Base-by-base conservation (phyloP, 2,888 invertebrate genomes). In the Slavum lentiscoides region DNA sequence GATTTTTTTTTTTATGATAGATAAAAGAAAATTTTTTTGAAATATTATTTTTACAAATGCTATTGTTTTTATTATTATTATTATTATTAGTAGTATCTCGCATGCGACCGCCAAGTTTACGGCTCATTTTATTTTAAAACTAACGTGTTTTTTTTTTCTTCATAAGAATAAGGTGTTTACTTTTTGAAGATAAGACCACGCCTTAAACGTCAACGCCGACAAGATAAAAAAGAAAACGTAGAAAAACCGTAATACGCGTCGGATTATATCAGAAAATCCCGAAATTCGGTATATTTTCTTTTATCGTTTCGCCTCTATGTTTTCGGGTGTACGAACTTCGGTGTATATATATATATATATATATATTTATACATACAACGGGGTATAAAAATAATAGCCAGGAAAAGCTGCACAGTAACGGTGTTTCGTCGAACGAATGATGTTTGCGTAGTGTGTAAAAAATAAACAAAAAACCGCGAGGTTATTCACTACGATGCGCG, bases 191-290 rank as follows among this genome's bases (percentile, higher is more conserved):
- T n/a, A 53, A 30, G 62, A 15, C 62, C n/a, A 30, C 30, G 53
- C 53, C 19, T 43, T 43, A 59, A 43, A 74, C 30, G 4, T 62
- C 13, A 23, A 30, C 53, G 49, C 13, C 13, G 49, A 74, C 7
- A 3, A 19, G 49, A 37, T 21, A 13, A n/a, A 49, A n/a, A 61
- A 13, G 43, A 61, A 13, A 4, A 30, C 6, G 15, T 1, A 53
- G 1, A 11, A 43, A 21, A 30, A 72, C 59, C 15, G 2, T 53
- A 43, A 67, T 55, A 53, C 17, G 49, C 21, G 19, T 30, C 49
- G 19, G 30, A 53, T 62, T 73, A 73, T 73, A 30, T 73, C 73
- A 2, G 49, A 49, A 73, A 74, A 62, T 74, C 73, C 13, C 30
- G 13, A 62, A 53, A 49, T 19, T 62, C 6, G 13, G 30, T 30